Base-by-base conservation (phyloP, 2,113 vertebrate species). In the Brachionichthys hirsutus region DNA sequence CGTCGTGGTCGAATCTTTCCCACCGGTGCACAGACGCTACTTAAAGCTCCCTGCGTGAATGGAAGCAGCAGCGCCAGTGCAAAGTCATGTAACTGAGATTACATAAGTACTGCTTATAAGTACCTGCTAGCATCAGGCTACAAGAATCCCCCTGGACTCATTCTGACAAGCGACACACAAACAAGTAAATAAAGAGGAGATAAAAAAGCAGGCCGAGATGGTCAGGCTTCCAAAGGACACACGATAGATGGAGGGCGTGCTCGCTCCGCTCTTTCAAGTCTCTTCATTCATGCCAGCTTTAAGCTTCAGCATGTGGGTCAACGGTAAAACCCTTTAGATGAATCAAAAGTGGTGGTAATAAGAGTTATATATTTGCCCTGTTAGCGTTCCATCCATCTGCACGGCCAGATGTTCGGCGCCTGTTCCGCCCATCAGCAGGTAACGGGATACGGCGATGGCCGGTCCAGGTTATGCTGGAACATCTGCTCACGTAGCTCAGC, bases 51-150 rank as follows among this genome's bases (percentile, higher is more conserved):
- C 53, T 9, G 46, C 58, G 62, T 71, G 62, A 78, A 52, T 4
- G 16, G 58, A 82, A 18, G 70, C n/a, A 43, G 45, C 60, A 42
- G 52, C 22, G 24, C 46, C 51, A 85, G 78, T 71, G 73, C 70
- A 78, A 67, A 80, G 51, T 74, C 71, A 50, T 85, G 80, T 67
- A 72, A 54, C 50, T 59, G 24, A 50, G 79, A 77, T 73, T 61
- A 61, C 56, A 50, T 51, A 81, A 78, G 62, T 46, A 35, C 11
- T 54, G 48, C 71, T 75, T 58, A n/a, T 35, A 40, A 65, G 59
- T 41, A 30, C 45, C 45, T 45, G 17, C 19, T 40, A 4, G 12
- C 14, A 12, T 46, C 50, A 42, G 43, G 24, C 6, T 19, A 47
- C 35, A 50, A 22, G 0, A 0, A 46, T 0, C 35, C 18, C 55